Evolutionary conservation across 2,888 invertebrate genomes (phyloP).

Genomic region (Tyria jacobaeae): DNA sequence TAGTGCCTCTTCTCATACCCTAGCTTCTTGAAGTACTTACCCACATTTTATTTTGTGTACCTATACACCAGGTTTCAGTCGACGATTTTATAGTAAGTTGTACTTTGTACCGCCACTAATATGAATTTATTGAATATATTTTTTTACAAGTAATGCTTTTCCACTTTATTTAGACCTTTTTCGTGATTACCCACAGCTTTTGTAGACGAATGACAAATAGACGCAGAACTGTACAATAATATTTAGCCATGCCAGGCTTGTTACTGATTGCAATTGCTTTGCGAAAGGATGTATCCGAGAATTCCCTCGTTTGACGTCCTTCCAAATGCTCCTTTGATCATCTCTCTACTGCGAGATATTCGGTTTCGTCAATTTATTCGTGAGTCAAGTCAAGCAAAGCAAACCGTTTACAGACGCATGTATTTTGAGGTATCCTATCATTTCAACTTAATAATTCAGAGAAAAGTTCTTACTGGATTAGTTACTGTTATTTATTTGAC

Average conservation of each 20-base stretch:
- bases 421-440: constrained; percentile 1
- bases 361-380: background rate
- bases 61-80: too few relatives aligned
- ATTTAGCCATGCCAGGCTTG: background rate
- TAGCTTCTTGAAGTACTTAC: too few relatives aligned
- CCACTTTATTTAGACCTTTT: background rate
- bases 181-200: background rate
- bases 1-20: too few relatives aligned
- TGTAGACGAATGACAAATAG: background rate
- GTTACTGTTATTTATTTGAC: background rate
- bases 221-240: background rate
- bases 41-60: too few relatives aligned
- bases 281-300: background rate
- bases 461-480: background rate
- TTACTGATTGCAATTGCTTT: background rate
- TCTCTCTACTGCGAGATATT: background rate
- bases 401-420: background rate
- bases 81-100: too few relatives aligned
- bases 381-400: constrained; percentile 1
- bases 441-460: background rate
- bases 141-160: background rate
- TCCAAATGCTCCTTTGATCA: constrained; percentile 12
- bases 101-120: too few relatives aligned
- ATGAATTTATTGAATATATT: too few relatives aligned
- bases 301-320: constrained; percentile 5